Percentiles rank a stretch among this genome's conserved stretches.
phyloP scores from a whole-genome alignment of 2,888 invertebrate genomes.

The Brenthis hecate region DNA sequence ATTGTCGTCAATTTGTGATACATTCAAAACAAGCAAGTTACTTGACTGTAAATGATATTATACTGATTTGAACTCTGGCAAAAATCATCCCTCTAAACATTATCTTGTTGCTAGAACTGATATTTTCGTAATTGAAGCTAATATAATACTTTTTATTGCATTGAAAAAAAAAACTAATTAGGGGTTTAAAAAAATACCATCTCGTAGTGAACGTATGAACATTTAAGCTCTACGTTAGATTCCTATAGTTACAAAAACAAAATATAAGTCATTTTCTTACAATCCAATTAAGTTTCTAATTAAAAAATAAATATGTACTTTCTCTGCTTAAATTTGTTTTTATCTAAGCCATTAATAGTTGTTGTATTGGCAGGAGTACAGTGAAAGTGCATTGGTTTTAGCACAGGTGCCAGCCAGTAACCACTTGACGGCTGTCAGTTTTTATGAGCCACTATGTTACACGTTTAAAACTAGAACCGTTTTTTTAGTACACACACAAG shows the following conservation, averaged over 20 bases:
- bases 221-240: too few relatives aligned
- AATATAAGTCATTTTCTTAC: slow-evolving; percentile 3
- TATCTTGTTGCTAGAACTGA: too few relatives aligned
- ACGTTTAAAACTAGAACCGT: slow-evolving; percentile 7
- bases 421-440: slow-evolving; percentile 26
- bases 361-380: slow-evolving; percentile 30
- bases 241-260: not conserved
- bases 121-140: too few relatives aligned
- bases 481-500: not conserved
- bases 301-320: slow-evolving; percentile 31
- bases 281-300: slow-evolving; percentile 22
- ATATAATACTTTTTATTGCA: too few relatives aligned
- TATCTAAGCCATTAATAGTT: slow-evolving; percentile 28
- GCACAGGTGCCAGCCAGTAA: slow-evolving; percentile 23
- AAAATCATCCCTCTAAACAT: too few relatives aligned
- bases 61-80: too few relatives aligned
- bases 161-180: too few relatives aligned
- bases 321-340: slow-evolving; percentile 25
- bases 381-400: slow-evolving; percentile 32
- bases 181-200: too few relatives aligned
- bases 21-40: not conserved
- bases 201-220: too few relatives aligned
- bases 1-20: not conserved
- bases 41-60: too few relatives aligned
- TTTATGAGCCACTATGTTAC: slow-evolving; percentile 20